Conservation (phyloP, 2,113 vertebrate species). For the Eurystomus gularis region DNA sequence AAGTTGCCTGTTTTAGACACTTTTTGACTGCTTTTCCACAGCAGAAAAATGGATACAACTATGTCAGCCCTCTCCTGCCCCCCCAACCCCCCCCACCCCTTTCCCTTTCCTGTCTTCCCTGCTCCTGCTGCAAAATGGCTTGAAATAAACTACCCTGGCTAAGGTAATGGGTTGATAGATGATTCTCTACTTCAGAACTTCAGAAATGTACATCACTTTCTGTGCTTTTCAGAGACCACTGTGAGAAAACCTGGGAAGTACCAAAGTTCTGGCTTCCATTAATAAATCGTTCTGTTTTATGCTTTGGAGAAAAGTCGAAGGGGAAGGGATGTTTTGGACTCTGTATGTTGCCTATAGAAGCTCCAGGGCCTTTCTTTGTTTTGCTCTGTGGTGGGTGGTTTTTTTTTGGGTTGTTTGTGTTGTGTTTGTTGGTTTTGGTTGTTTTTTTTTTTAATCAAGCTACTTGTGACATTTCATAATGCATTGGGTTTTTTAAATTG, state of each 20-base stretch:
- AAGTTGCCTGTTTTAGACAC: rapidly evolving
- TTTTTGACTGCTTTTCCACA: neutral
- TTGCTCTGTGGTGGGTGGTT: neutral
- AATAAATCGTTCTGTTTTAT: neutral
- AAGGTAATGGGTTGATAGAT: neutral
- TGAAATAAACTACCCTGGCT: neutral
- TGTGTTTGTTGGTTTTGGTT: neutral
- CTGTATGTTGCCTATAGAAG: neutral
- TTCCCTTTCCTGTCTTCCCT: neutral
- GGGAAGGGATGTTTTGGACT: neutral
- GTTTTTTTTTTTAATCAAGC: neutral
- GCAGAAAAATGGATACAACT: rapidly evolving
- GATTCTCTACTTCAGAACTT: neutral
- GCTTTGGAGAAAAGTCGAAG: neutral
- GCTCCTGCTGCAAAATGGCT: neutral
- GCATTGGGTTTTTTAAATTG: neutral
- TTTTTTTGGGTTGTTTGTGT: too few species aligned
- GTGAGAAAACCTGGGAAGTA: neutral
- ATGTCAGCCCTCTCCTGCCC: neutral
- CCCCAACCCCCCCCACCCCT: too few species aligned
- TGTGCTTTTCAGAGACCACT: neutral
- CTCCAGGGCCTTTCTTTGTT: neutral
- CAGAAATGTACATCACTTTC: neutral
- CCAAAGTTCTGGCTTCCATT: rapidly evolving
- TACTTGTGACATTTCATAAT: neutral